Evolutionary conservation across 2,888 invertebrate genomes (phyloP), one percentile per base, ranked within the genome.

Genomic region (Leucophenga maculata): DNA sequence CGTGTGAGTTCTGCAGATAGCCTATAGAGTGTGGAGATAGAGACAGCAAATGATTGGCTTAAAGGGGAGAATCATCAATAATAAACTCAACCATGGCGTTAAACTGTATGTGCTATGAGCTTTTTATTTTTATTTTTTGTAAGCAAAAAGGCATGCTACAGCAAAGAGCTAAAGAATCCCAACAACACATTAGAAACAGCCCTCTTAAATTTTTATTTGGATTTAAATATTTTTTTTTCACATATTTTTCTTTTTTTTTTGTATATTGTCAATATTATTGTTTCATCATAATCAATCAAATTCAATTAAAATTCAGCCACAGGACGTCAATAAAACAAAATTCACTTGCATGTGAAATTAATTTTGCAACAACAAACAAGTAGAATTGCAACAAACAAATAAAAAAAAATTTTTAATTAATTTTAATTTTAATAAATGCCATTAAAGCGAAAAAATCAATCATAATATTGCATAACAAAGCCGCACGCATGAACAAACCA

Each of bases 281-380:
- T 31, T 59, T n/a, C 14, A 59, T 32, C n/a, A 59, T 59, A 84
- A 83, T 84, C 80, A 84, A 84, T 84, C 83, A 84, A 77, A 79
- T 78, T 73, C 81, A 84, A 83, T 83, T 84, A 84, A 78, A 83
- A 72, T 73, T 71, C 75, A 65, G 75, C 78, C 73, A 69, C 70
- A 71, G 75, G 73, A 74, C 54, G 74, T 26, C 22, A 13, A 14
- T 57, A 14, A 11, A 57, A 46, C 31, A 50, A 68, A 62, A 68
- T 22, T 32, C 69, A 26, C 59, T 55, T 71, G 32, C 70, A 69
- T 72, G 55, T 20, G 68, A 69, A 68, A 59, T 59, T 32, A 59
- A 55, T 26, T 55, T 16, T 18, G 32, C 16, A 54, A 54, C 44
- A 22, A 46, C 20, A 55, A 54, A 39, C 55, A 67, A 57, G 59